These are phyloP conservation scores for Amphiprion percula DNA, from an alignment of 2,113 vertebrate genomes.

Conservation along the genomic window DNA sequence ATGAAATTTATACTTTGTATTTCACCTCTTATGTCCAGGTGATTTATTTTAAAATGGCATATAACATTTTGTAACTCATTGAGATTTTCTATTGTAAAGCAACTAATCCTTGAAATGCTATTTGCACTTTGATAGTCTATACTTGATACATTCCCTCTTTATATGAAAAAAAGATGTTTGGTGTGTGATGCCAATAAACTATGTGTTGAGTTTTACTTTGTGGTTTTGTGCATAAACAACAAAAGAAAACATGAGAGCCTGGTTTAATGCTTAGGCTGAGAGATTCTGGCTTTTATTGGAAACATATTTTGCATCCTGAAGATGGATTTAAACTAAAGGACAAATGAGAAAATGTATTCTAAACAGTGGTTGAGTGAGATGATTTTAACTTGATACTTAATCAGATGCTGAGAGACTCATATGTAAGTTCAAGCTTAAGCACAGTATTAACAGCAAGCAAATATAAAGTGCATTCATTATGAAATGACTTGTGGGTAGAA, in stretches of 20 bases:
- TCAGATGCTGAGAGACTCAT: neutral
- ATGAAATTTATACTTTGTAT: constrained; percentile 88
- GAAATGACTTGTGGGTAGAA: neutral
- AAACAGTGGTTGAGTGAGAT: neutral
- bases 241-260: neutral
- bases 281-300: neutral
- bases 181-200: constrained; percentile 94
- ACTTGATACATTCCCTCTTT: constrained; percentile 99
- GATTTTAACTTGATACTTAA: neutral
- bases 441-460: neutral
- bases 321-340: neutral
- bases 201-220: constrained; percentile 78
- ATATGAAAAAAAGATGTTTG: constrained; percentile 88
- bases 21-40: constrained; percentile 81
- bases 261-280: neutral
- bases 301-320: neutral
- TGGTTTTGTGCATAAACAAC: neutral
- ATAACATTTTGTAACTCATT: constrained; percentile 94
- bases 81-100: constrained; percentile 95
- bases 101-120: constrained; percentile 97
- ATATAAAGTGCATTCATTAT: neutral
- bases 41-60: constrained; percentile 84
- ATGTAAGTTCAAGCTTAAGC: constrained; percentile 3
- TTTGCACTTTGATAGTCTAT: constrained; percentile 99
- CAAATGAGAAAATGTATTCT: neutral